Percentiles rank a stretch among this genome's conserved stretches.
These are phyloP conservation scores for Coracopsis vasa DNA, from an alignment of 2,113 vertebrate species.

Conservation along the genomic window DNA sequence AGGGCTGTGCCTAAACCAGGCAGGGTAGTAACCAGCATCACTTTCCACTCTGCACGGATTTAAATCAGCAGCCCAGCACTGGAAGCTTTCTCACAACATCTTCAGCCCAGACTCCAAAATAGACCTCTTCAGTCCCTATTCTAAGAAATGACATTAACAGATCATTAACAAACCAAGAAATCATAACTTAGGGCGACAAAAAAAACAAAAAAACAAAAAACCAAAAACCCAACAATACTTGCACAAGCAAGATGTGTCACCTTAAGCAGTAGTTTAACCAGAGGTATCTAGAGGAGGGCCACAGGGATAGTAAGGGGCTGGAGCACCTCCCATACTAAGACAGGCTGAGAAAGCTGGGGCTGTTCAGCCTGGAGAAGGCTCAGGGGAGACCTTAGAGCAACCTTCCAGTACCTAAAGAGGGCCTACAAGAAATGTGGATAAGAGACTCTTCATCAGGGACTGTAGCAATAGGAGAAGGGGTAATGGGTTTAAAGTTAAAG, in stretches of 20 bases:
- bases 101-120: too few species aligned
- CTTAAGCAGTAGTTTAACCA: neutral
- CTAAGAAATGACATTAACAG: neutral
- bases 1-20: rapidly evolving
- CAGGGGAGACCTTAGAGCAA: neutral
- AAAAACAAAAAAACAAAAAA: too few species aligned
- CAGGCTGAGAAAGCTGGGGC: neutral
- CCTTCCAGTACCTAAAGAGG: neutral
- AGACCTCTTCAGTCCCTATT: neutral
- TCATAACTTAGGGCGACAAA: neutral
- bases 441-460: neutral
- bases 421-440: neutral
- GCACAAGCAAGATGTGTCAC: rapidly evolving
- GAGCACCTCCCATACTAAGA: neutral
- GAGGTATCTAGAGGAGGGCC: neutral
- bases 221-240: rapidly evolving
- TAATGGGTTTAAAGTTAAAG: neutral
- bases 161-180: neutral
- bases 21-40: rapidly evolving
- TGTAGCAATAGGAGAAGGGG: neutral
- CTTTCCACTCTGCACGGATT: neutral
- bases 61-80: neutral
- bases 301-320: neutral
- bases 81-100: neutral
- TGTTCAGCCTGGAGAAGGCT: neutral